Base-by-base conservation (phyloP, 2,113 vertebrate genomes). In the Cathartes aura region DNA sequence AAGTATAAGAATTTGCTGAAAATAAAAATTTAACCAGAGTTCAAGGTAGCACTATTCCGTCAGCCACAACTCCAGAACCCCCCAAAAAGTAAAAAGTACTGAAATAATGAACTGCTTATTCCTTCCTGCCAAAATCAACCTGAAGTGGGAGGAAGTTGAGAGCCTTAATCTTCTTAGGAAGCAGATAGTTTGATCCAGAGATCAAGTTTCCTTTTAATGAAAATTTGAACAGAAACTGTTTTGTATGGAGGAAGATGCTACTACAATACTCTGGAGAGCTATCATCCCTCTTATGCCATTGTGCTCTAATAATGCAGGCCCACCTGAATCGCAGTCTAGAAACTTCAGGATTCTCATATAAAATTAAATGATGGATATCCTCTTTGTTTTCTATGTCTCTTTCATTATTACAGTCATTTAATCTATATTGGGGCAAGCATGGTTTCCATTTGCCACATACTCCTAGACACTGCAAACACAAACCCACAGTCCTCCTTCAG, bases 181-280 rank as follows among this genome's bases (percentile, higher is more conserved):
- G 64, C 30, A 76, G 55, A 92, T 5, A 56, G 79, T 30, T 91
- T 84, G 79, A 82, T 78, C 67, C 70, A 75, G 71, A 91, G 74
- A 87, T 92, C 60, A 89, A 71, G 48, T 38, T 97, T 42, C 15
- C 43, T 42, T 82, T 83, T 68, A 68, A 73, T 58, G 60, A 92
- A 70, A 84, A 91, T 67, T 30, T 58, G 36, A 97, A 73, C 42
- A 93, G 84, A 93, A 93, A 88, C 76, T 79, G 74, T 53, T 92
- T 94, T 70, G 60, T 40, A 48, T 48, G 58, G 82, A 95, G 74
- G 53, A 82, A 16, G 52, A 64, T 0, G 9, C 43, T 79, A 40
- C 40, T 82, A 36, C 56, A 75, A 42, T 29, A n/a, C 36, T 82
- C 53, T 75, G 40, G 43, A 92, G 74, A 91, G n/a, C 48, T 80